Conservation (phyloP, 2,888 invertebrate genomes). For the Bimastos eiseni region DNA sequence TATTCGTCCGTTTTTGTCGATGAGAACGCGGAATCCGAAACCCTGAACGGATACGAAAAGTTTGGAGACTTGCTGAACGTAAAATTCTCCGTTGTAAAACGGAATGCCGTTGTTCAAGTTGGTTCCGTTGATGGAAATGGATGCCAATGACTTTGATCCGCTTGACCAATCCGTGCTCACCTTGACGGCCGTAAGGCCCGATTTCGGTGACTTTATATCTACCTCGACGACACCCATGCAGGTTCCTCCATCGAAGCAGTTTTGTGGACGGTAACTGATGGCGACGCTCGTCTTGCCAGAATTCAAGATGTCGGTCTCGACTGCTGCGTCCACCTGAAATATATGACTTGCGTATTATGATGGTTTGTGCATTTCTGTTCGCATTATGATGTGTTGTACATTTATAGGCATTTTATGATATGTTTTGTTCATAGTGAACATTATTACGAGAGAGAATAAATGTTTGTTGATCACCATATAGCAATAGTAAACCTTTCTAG, state of each 20-base stretch:
- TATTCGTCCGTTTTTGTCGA: slow-evolving; percentile 29
- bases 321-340: not conserved
- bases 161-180: not conserved
- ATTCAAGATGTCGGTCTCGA: not conserved
- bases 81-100: slow-evolving; percentile 30
- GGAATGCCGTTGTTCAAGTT: slow-evolving; percentile 27
- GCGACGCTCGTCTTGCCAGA: not conserved
- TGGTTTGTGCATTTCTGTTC: no score
- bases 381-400: no score
- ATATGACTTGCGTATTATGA: not conserved
- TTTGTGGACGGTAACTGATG: not conserved
- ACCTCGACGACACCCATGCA: not conserved
- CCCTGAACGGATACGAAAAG: slow-evolving; percentile 28
- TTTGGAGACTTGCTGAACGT: slow-evolving; percentile 31
- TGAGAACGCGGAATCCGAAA: slow-evolving; percentile 33
- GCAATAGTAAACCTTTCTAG: no score
- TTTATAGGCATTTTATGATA: no score
- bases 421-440: no score
- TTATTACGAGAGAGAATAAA: no score
- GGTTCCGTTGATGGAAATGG: slow-evolving; percentile 29
- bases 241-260: not conserved
- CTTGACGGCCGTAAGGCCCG: not conserved
- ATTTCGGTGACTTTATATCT: not conserved
- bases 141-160: not conserved
- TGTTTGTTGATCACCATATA: no score